phyloP scores from a whole-genome alignment of 1,140 invertebrate species.

The Caenorhabditis briggsae region DNA sequence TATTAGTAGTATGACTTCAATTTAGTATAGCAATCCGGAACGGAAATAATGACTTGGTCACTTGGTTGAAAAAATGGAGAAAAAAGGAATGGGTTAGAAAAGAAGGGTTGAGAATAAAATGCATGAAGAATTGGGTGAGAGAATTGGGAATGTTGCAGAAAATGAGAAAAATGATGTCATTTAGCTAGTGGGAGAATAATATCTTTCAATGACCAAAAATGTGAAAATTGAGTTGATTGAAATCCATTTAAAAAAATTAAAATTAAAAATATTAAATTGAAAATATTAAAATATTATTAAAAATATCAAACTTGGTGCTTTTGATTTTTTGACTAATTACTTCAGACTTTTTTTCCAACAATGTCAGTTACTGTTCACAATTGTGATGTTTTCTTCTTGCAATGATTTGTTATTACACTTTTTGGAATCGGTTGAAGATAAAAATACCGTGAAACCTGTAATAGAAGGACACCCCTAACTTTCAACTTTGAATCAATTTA shows the following conservation, averaged over 20 bases:
- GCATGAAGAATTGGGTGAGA: slow-evolving; percentile 31
- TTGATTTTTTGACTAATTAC: no score
- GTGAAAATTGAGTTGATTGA: no score
- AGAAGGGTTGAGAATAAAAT: slow-evolving; percentile 3
- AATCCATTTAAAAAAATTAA: no score
- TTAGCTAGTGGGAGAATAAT: background rate
- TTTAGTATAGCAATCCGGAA: background rate
- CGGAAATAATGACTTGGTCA: background rate
- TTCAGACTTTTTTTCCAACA: no score
- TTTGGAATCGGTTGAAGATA: no score
- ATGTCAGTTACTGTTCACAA: background rate
- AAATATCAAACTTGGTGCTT: no score
- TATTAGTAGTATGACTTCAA: background rate
- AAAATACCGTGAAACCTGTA: no score
- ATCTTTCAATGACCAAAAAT: background rate
- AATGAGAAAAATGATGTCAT: slow-evolving; percentile 10
- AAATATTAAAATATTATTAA: no score
- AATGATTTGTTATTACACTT: no score
- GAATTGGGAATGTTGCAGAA: slow-evolving; percentile 11
- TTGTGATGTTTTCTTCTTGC: background rate
- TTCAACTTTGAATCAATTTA: no score
- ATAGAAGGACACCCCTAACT: no score
- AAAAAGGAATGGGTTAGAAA: background rate
- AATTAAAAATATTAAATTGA: no score
- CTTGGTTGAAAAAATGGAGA: background rate